phyloP scores from a whole-genome alignment of 2,113 vertebrate species.

The Hypomesus transpacificus region DNA sequence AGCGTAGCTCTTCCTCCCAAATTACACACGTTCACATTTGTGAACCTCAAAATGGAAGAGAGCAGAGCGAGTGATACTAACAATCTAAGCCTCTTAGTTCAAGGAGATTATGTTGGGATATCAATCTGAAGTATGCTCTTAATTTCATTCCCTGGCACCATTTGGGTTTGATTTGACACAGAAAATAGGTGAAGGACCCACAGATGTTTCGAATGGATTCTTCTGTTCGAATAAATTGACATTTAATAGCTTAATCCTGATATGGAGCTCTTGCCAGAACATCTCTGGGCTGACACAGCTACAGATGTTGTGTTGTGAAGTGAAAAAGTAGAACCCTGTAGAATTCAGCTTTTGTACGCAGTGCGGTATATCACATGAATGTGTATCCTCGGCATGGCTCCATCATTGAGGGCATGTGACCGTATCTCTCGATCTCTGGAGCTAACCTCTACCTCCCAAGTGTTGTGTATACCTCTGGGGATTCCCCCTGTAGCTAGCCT shows the following conservation, averaged over 20 bases:
- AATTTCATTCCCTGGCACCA: constrained; percentile 44
- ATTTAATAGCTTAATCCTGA: constrained; percentile 44
- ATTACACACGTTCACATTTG: constrained; percentile 52
- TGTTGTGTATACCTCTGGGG: constrained; percentile 10
- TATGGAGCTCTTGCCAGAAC: constrained; percentile 35
- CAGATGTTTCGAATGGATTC: constrained; percentile 59
- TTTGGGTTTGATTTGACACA: constrained; percentile 47
- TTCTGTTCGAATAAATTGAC: constrained; percentile 41
- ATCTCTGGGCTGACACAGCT: constrained; percentile 27
- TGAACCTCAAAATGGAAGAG: constrained; percentile 59
- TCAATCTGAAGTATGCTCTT: constrained; percentile 40
- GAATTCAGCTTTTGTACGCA: constrained; percentile 32
- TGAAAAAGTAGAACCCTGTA: constrained; percentile 37
- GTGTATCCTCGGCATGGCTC: neutral
- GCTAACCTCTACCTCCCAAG: constrained; percentile 17
- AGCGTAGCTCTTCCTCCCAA: constrained; percentile 55
- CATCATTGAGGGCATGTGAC: neutral
- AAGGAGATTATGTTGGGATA: constrained; percentile 21
- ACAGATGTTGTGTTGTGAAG: constrained; percentile 16
- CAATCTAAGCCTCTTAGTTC: constrained; percentile 42
- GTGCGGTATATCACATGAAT: constrained; percentile 14
- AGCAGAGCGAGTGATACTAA: constrained; percentile 50
- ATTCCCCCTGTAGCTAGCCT: constrained; percentile 27
- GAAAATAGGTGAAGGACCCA: constrained; percentile 52
- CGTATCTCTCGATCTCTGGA: constrained; percentile 1